Evolutionary conservation across 2,113 vertebrate genomes (phyloP).

Genomic region (Hylia prasina): DNA sequence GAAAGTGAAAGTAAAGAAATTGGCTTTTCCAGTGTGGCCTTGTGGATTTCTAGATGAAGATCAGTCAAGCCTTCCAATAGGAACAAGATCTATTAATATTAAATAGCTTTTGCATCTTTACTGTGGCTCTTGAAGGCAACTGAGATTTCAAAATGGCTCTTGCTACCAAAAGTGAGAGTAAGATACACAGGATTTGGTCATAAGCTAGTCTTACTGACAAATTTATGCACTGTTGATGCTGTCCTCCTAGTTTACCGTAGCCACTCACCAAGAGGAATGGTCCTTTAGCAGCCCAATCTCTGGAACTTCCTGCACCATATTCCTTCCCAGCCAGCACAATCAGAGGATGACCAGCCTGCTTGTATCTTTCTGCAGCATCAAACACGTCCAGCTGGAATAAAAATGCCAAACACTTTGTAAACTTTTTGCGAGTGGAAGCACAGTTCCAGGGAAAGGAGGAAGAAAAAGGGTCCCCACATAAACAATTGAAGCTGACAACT

Average conservation of each 20-base stretch:
- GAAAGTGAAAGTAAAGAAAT: not conserved
- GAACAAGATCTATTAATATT: not conserved
- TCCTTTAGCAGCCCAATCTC: slow-evolving; percentile 98
- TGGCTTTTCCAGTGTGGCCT: not conserved
- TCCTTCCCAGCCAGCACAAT: slow-evolving; percentile 93
- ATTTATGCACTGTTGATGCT: not conserved
- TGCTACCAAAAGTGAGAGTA: not conserved
- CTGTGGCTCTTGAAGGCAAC: not conserved
- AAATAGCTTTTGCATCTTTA: not conserved
- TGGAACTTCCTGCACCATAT: slow-evolving; percentile 94
- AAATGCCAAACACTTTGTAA: not conserved
- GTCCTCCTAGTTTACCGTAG: not conserved
- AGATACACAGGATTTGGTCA: not conserved
- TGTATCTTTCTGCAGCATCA: slow-evolving; percentile 89
- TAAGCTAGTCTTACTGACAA: not conserved
- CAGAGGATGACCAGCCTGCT: slow-evolving; percentile 79
- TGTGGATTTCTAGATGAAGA: not conserved
- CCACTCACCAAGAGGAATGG: slow-evolving; percentile 88
- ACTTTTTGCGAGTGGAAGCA: not conserved
- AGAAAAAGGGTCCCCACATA: not conserved
- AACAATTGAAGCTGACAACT: not conserved
- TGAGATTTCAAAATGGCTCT: not conserved
- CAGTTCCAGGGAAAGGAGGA: not conserved
- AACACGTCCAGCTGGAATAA: slow-evolving; percentile 86
- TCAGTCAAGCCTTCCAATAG: not conserved